Evolutionary conservation across 2,797 vertebrate genomes (phyloP).

Genomic region (Brachyrhaphis roseni): DNA sequence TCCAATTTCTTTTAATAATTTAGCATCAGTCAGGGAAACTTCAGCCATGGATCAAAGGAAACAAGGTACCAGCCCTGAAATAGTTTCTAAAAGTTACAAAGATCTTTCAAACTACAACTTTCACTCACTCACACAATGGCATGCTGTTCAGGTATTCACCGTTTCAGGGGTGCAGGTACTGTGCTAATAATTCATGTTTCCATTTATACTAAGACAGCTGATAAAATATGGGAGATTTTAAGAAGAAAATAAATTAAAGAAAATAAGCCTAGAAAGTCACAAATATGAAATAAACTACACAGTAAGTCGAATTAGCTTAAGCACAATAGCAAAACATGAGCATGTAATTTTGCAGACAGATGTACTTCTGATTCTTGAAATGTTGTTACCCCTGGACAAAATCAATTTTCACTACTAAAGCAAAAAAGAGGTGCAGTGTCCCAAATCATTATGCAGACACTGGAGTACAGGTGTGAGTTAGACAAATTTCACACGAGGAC

Average conservation of each 20-base stretch:
- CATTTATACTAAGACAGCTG: not conserved
- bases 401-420: not conserved
- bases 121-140: not conserved
- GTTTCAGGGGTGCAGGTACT: not conserved
- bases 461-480: not conserved
- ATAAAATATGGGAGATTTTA: not conserved
- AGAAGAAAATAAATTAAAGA: not conserved
- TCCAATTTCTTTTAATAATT: not conserved
- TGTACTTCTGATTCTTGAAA: not conserved
- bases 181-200: not conserved
- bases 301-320: not conserved
- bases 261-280: not conserved
- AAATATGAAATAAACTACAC: conserved; percentile 2
- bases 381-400: not conserved
- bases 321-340: not conserved
- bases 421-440: not conserved
- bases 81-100: not conserved
- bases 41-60: not conserved
- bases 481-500: conserved; percentile 2
- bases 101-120: not conserved
- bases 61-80: not conserved
- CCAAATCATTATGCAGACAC: not conserved
- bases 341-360: not conserved
- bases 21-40: not conserved
- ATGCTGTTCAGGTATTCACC: not conserved